Conservation (phyloP, 2,113 vertebrate genomes). For the Pteropus alecto region DNA sequence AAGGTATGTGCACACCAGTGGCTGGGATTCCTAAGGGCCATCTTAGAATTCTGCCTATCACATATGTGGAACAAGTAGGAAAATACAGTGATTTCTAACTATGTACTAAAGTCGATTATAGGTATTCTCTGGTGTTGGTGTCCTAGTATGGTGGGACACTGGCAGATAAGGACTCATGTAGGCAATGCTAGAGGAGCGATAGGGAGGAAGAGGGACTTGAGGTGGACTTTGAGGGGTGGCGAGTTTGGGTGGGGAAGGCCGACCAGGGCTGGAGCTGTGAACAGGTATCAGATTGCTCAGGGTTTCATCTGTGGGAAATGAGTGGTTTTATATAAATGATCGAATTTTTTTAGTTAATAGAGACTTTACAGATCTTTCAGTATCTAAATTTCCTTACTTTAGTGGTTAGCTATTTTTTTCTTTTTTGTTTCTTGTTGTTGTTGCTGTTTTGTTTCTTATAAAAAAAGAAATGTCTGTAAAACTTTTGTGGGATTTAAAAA, state of each 20-base stretch:
- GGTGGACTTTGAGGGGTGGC: neutral
- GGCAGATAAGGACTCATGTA: neutral
- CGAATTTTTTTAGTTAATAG: neutral
- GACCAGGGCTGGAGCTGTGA: too few relatives aligned
- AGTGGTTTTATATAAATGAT: neutral
- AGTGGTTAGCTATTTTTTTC: neutral
- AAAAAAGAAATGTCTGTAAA: neutral
- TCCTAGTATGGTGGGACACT: neutral
- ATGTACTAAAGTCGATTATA: neutral
- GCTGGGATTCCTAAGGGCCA: neutral
- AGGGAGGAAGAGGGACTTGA: neutral
- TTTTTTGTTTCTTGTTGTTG: too few relatives aligned
- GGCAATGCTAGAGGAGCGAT: neutral
- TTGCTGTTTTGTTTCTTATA: neutral
- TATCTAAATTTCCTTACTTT: neutral
- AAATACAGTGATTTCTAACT: neutral
- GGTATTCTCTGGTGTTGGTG: neutral
- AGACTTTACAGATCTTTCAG: neutral
- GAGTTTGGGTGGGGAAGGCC: neutral
- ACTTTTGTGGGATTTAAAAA: neutral
- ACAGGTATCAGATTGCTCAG: neutral
- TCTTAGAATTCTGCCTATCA: neutral
- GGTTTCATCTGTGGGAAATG: neutral
- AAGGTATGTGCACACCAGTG: neutral
- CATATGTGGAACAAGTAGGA: neutral